A percentile compares a stretch with the other conserved stretches of the same genome.
Evolutionary conservation across 2,113 vertebrate species (phyloP).

Genomic region (Syrmaticus mikado): DNA sequence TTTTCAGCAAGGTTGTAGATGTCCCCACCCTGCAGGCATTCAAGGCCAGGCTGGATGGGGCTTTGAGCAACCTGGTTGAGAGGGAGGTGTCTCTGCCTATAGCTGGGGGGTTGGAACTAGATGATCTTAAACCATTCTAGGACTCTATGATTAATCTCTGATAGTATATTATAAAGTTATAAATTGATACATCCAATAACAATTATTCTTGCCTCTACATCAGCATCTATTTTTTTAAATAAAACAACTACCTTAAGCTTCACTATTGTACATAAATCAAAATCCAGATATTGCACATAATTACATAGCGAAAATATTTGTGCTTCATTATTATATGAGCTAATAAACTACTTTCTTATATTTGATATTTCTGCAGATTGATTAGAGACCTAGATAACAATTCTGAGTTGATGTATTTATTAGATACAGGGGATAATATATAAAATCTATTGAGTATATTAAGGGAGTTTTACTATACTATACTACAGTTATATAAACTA

Average conservation of each 20-base stretch:
- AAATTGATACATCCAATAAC: slow-evolving; percentile 36
- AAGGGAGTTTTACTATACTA: rapidly evolving
- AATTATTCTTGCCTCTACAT: slow-evolving; percentile 11
- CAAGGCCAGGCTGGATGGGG: too few species aligned
- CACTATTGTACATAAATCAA: not conserved
- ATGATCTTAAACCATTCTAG: too few species aligned
- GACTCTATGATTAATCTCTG: slow-evolving; percentile 6
- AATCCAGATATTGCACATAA: not conserved
- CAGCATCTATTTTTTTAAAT: slow-evolving; percentile 5
- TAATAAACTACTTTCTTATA: not conserved
- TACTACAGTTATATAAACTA: not conserved
- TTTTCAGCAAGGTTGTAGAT: too few species aligned
- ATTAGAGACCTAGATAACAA: not conserved
- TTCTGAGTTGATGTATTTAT: not conserved
- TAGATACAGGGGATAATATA: not conserved
- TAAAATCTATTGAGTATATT: not conserved
- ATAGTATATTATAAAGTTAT: slow-evolving; percentile 36
- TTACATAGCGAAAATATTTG: not conserved
- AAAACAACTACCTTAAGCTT: slow-evolving; percentile 38
- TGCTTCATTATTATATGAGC: not conserved
- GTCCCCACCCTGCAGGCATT: too few species aligned
- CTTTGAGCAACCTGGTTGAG: too few species aligned
- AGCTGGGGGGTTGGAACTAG: too few species aligned
- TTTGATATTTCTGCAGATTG: not conserved
- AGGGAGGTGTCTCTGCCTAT: too few species aligned